Evolutionary conservation across 2,888 invertebrate species (phyloP).

Genomic region (Scaptomyza caliginosa): DNA sequence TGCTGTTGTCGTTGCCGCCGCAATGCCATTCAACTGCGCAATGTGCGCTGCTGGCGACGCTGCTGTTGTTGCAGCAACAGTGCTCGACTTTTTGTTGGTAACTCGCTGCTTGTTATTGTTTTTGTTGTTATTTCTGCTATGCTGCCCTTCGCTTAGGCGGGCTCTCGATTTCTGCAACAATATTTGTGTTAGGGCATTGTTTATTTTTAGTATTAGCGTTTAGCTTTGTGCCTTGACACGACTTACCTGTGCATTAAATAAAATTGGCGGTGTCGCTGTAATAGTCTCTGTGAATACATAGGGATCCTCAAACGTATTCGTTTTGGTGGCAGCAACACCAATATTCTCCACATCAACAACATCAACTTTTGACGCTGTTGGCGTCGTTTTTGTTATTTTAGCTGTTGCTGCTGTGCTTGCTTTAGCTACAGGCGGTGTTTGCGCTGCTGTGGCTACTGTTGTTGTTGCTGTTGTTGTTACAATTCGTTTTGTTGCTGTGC

Average conservation of each 20-base stretch:
- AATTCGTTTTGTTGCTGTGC: conserved; percentile 45
- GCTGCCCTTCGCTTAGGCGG: conserved; percentile 73
- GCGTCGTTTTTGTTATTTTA: conserved; percentile 31
- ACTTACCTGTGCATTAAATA: conserved; percentile 83
- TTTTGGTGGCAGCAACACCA: conserved; percentile 56
- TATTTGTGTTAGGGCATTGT: conserved; percentile 26
- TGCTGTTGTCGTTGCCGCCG: conserved; percentile 35
- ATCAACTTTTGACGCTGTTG: conserved; percentile 26
- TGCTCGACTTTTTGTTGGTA: conserved; percentile 51
- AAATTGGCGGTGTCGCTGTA: conserved; percentile 82
- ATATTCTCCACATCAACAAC: conserved; percentile 46
- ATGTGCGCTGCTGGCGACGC: conserved; percentile 26
- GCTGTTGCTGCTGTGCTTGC: conserved; percentile 7
- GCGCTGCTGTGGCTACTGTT: conserved; percentile 30
- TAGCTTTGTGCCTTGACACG: conserved; percentile 31
- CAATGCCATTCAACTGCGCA: conserved; percentile 60
- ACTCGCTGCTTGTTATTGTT: conserved; percentile 45
- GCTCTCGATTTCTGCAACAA: conserved; percentile 77
- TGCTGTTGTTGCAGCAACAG: conserved; percentile 44
- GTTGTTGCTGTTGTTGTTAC: conserved; percentile 36
- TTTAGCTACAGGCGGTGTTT: conserved; percentile 12
- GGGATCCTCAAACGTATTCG: conserved; percentile 83
- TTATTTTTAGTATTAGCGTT: conserved; percentile 10
- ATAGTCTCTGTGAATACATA: conserved; percentile 84
- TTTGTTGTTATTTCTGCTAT: conserved; percentile 46